phyloP scores from a whole-genome alignment of 2,113 vertebrate genomes.

The Rallus limicola region DNA sequence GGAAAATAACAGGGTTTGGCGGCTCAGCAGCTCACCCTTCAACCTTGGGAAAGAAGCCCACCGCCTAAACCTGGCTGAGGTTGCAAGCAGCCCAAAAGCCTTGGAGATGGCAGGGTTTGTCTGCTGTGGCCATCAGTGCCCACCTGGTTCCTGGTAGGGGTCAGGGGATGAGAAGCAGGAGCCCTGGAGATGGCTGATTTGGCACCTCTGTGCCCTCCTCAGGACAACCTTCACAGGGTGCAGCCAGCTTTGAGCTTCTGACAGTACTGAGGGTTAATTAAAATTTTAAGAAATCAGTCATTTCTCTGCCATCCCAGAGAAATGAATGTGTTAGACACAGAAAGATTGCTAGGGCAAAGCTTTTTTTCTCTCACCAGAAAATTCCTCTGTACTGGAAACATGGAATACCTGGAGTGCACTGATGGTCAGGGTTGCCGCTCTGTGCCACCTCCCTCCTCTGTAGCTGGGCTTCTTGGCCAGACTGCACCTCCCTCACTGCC shows the following conservation, averaged over 20 bases:
- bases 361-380: neutral
- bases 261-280: neutral
- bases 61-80: neutral
- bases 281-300: neutral
- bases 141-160: neutral
- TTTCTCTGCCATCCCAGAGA: neutral
- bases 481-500: neutral
- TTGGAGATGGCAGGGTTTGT: neutral
- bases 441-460: fast-evolving
- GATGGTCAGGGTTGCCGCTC: fast-evolving
- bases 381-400: neutral
- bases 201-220: neutral
- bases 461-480: neutral
- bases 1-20: constrained; percentile 51
- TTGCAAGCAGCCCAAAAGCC: neutral
- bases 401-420: neutral
- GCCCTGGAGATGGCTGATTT: neutral
- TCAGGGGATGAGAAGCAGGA: neutral
- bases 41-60: neutral
- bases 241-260: neutral
- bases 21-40: constrained; percentile 52
- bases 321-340: neutral
- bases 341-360: neutral
- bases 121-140: fast-evolving
- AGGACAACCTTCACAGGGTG: neutral